Evolutionary conservation across 2,888 invertebrate genomes (phyloP), one percentile per base, ranked within the genome.

Genomic region (Agelastica alni): DNA sequence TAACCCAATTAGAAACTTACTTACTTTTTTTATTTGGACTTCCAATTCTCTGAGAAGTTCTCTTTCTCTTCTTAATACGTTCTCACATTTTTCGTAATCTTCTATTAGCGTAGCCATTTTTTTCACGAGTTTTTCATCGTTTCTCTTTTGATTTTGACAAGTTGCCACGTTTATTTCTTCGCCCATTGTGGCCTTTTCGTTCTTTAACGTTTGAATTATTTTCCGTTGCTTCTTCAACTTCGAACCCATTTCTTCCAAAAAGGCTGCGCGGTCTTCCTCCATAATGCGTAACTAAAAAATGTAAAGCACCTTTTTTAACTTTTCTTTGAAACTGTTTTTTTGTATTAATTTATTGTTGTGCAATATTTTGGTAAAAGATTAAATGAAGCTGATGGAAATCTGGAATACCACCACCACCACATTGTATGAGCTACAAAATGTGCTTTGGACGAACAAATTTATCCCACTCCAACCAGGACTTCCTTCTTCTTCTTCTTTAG

Each of bases 201-300:
- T 75, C 61, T 82, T 81, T 26, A 89, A 76, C 5, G 80, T 81
- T 14, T 76, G 76, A 58, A 88, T 83, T 61, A 86, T 81, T 66
- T 81, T 83, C 64, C 82, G 78, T 71, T 87, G 86, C 71, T 84
- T 84, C 45, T 83, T 78, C 16, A 87, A 76, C 57, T 86, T 83
- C 4, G 85, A 82, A 64, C 84, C 84, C 16, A 85, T 85, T 68
- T 89, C 87, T 68, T 85, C 86, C 47, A 83, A 82, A 68, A 89
- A 90, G 0, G 85, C 82, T 7, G 83, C 79, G 1, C 89, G 80
- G 72, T 91, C 90, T 56, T 87, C 85, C 73, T 93, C 91, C 89
- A 92, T 91, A 63, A 91, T 87, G 12, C 91, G 81, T 71, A 87
- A 88, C 81, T 86, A 75, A 28, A 67, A 62, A n/a, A n/a, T n/a